Base-by-base conservation (phyloP, 2,797 vertebrate genomes). In the Galago senegalensis region DNA sequence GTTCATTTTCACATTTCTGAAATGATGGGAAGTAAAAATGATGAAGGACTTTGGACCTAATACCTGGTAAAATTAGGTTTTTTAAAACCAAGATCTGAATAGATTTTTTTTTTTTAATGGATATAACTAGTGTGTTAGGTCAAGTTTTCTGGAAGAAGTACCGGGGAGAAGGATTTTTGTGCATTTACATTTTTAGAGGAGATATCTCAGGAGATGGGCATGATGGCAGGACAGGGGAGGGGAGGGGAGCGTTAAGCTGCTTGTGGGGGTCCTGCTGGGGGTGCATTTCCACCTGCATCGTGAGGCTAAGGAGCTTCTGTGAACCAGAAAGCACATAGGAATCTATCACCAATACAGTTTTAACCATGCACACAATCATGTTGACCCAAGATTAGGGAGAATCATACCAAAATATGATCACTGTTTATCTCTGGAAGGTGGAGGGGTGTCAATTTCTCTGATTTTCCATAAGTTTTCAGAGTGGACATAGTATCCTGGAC, bases 201-300 rank as follows among this genome's bases (percentile, higher is more conserved):
- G 18, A 10, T 13, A 14, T 56, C 70, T 72, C 7, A 3, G 1
- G 16, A 29, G 31, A 49, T 3, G 25, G n/a, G 29, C 7, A 11
- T 7, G 29, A 20, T 1, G 7, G 34, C 14, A 8, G 53, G 10
- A 5, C 2, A 6, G 31, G 56, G 17, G 0, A n/a, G 2, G 6
- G 20, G 18, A 2, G 5, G 9, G 1, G 34, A 20, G 29, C 14
- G 6, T 13, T 16, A 9, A 20, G 34, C 1, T 9, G 46, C 1
- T 63, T 2, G 0, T 4, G 18, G 9, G 34, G 49, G 49, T 23
- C 6, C 13, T 34, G 9, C 1, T 1, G 10, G 0, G 65, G 1
- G 0, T 12, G 5, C 4, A 0, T 9, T 5, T 12, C 13, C 5
- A 4, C 31, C 3, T 9, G 4, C 17, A 17, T 3, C 11, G 21